These are phyloP conservation scores for Hypsopygia costalis DNA, from an alignment of 2,888 invertebrate genomes.

Conservation along the genomic window DNA sequence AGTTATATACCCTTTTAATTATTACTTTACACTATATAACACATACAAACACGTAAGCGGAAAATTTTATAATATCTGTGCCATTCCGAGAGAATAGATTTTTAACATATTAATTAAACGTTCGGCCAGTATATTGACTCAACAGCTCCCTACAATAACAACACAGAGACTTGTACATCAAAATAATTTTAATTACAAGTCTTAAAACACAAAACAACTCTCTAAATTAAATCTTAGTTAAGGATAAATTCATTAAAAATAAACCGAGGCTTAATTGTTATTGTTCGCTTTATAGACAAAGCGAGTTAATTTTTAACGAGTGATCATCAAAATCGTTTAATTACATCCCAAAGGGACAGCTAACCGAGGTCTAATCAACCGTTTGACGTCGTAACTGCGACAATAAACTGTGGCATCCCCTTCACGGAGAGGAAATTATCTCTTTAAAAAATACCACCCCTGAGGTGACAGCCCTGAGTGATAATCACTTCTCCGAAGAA, in stretches of 20 bases:
- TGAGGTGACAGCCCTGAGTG: slow-evolving; percentile 33
- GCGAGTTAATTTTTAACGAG: slow-evolving; percentile 65
- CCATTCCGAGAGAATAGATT: no score
- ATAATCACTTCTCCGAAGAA: slow-evolving; percentile 36
- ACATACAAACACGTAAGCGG: no score
- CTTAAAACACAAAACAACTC: slow-evolving; percentile 4
- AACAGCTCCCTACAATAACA: not conserved
- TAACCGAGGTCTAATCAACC: slow-evolving; percentile 57
- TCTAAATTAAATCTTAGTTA: slow-evolving; percentile 5
- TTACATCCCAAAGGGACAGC: slow-evolving; percentile 56
- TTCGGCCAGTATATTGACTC: no score
- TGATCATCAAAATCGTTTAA: slow-evolving; percentile 65
- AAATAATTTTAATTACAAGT: not conserved
- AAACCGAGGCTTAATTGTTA: slow-evolving; percentile 20
- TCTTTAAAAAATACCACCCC: slow-evolving; percentile 43
- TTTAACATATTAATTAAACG: no score
- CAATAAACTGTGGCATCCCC: slow-evolving; percentile 42
- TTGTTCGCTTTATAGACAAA: slow-evolving; percentile 38
- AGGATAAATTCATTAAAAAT: slow-evolving; percentile 10
- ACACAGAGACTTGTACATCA: not conserved
- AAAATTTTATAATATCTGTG: no score
- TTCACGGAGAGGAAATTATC: slow-evolving; percentile 49
- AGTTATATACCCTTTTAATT: no score
- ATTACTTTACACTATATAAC: no score
- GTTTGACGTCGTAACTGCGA: slow-evolving; percentile 39